Conservation (phyloP, 2,797 vertebrate genomes). For the Geotria australis region DNA sequence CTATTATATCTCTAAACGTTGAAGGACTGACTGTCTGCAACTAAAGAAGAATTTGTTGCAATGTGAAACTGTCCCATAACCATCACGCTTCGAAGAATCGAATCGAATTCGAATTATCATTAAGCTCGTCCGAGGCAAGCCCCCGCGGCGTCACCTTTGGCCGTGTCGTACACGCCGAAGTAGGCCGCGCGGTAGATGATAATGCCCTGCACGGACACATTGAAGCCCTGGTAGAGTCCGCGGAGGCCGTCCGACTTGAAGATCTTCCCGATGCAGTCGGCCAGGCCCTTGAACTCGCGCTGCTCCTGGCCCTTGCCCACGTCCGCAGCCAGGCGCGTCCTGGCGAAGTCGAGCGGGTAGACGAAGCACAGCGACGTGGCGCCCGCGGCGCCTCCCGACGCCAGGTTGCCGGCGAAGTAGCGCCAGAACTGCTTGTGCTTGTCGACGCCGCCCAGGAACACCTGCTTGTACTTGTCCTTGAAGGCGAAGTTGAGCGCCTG, state of each 20-base stretch:
- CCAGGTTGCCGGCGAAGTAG: conserved; percentile 80
- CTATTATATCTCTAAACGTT: no score
- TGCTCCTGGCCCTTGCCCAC: conserved; percentile 43
- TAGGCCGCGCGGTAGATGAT: conserved; percentile 98
- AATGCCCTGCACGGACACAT: conserved; percentile 87
- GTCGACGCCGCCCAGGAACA: conserved; percentile 95
- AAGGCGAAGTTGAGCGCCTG: conserved; percentile 99
- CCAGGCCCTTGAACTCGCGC: conserved; percentile 72
- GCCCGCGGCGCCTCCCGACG: conserved; percentile 72
- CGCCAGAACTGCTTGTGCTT: conserved; percentile 95
- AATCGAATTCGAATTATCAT: no score
- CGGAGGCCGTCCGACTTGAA: conserved; percentile 57
- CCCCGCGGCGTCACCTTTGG: no score
- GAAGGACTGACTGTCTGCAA: no score
- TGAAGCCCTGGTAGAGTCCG: conserved; percentile 85
- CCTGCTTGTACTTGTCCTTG: conserved; percentile 98
- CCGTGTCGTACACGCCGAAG: conserved; percentile 88
- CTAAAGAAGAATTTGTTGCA: no score
- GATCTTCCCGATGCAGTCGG: conserved; percentile 58
- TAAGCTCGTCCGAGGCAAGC: no score
- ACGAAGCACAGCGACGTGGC: conserved; percentile 95
- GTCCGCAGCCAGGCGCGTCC: conserved; percentile 77
- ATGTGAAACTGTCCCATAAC: no score
- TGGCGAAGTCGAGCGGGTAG: conserved; percentile 91
- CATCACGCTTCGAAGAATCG: no score